Evolutionary conservation across 2,888 invertebrate species (phyloP), one percentile per base, ranked within the genome.

Genomic region (Dasypogon diadema): DNA sequence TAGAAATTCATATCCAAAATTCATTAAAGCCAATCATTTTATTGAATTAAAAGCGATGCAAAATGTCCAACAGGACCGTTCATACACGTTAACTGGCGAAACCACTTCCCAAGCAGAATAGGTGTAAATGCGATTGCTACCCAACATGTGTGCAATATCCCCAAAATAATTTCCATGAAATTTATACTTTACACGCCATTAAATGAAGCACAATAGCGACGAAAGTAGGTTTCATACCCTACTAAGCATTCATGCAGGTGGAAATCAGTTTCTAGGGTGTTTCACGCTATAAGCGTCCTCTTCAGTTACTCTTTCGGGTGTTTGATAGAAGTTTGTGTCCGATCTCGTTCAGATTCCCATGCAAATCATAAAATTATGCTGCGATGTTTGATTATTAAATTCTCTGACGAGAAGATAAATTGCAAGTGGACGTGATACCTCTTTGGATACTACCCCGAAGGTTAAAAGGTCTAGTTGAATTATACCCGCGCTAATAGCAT

Each of bases 131-230:
- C 24, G 22, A 46, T 65, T 65, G 65, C 22, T 12, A 14, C 22
- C 46, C 14, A 46, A 22, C 22, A 46, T 65, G 48, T 65, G 65
- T 21, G 65, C n/a, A 46, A 34, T 34, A 70, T 46, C 34, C 70
- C 51, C n/a, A 70, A 70, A 70, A 30, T 70, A 54, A 54, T 70
- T 70, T 70, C 54, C 51, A 30, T 70, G 30, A 70, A 70, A 70
- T 70, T 70, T 34, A 70, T 54, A 70, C 70, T 70, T 70, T 54
- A 54, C 54, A 54, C 16, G 34, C 30, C 26, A 70, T 70, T 70
- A 70, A 70, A 54, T 34, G 54, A 6, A 34, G 51, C 24, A 54
- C 54, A 70, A 70, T 70, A 54, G 21, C 18, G 54, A 70, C 30
- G 18, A 34, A 54, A 70, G 54, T 46, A 54, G 30, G 51, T 51